Percentiles rank a stretch among this genome's conserved stretches.
Conservation (phyloP, 2,888 invertebrate species). For the Frankliniella intonsa region DNA sequence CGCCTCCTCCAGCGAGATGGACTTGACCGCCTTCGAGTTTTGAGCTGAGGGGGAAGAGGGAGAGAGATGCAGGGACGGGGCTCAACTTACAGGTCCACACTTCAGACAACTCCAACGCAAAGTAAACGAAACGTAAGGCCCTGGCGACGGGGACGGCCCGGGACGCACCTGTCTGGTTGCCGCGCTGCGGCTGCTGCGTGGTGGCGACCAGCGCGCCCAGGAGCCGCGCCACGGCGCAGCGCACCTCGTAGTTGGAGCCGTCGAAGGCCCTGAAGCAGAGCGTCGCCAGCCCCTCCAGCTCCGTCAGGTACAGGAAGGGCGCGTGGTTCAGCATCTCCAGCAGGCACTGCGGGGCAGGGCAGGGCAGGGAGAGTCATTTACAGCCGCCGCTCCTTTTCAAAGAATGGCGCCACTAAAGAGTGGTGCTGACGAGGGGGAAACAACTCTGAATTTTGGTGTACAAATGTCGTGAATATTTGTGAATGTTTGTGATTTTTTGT, state of each 20-base stretch:
- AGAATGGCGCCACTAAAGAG: too few species aligned
- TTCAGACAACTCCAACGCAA: too few species aligned
- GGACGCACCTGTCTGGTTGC: constrained; percentile 49
- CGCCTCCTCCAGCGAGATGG: constrained; percentile 83
- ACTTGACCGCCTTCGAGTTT: constrained; percentile 54
- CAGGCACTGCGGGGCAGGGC: constrained; percentile 60
- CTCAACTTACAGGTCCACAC: too few species aligned
- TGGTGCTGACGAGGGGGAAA: too few species aligned
- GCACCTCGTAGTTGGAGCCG: constrained; percentile 85
- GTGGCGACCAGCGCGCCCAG: constrained; percentile 82
- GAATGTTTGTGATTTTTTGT: too few species aligned
- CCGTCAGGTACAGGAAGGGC: constrained; percentile 76
- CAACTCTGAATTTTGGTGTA: too few species aligned
- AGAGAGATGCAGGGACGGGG: too few species aligned
- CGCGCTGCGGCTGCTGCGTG: constrained; percentile 68
- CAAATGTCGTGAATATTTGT: too few species aligned
- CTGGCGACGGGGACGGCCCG: too few species aligned
- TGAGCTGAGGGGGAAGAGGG: too few species aligned
- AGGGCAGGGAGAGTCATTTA: neutral
- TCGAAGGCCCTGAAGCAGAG: constrained; percentile 89
- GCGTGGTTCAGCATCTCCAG: constrained; percentile 84
- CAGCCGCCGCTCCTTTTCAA: constrained; percentile 20
- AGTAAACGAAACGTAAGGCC: too few species aligned
- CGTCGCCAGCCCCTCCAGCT: constrained; percentile 86
- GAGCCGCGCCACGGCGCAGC: constrained; percentile 87